These are phyloP conservation scores for Seira sanloemensis DNA, from an alignment of 2,888 invertebrate species.

Conservation along the genomic window DNA sequence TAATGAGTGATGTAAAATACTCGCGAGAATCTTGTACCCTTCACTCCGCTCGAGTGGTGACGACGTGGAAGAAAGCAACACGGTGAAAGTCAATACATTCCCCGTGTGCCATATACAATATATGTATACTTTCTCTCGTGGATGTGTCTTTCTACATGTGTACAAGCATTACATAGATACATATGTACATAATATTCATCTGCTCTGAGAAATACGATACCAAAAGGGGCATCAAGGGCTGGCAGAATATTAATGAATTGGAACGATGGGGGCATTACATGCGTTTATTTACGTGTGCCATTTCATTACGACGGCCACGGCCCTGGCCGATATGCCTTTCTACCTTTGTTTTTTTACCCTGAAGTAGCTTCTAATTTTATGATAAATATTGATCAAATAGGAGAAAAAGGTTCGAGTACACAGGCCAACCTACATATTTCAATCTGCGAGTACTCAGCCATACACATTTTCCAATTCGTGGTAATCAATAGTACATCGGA, in stretches of 20 bases:
- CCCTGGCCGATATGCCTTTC: not conserved
- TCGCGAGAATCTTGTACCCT: too few relatives aligned
- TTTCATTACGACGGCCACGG: not conserved
- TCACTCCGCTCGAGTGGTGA: not conserved
- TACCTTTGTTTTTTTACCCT: not conserved
- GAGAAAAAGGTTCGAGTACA: too few relatives aligned
- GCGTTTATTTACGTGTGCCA: not conserved
- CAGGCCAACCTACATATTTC: not conserved
- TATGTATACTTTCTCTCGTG: too few relatives aligned
- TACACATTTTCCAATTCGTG: not conserved
- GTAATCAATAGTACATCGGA: slow-evolving; percentile 10
- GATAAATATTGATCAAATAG: slow-evolving; percentile 4
- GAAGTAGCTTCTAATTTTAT: not conserved
- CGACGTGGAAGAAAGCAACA: not conserved
- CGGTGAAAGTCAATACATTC: slow-evolving; percentile 7
- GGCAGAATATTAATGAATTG: too few relatives aligned
- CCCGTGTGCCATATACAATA: too few relatives aligned
- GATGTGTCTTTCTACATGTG: too few relatives aligned
- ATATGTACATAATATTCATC: too few relatives aligned
- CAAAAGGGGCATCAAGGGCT: too few relatives aligned
- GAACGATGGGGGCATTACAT: not conserved
- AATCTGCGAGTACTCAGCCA: not conserved
- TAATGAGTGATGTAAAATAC: too few relatives aligned
- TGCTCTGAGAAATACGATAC: too few relatives aligned
- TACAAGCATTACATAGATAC: too few relatives aligned